Evolutionary conservation across 92 coral and sea anemone genomes (phyloP), one percentile per base, ranked within the genome.

Genomic region (Isaurus tuberculatus): DNA sequence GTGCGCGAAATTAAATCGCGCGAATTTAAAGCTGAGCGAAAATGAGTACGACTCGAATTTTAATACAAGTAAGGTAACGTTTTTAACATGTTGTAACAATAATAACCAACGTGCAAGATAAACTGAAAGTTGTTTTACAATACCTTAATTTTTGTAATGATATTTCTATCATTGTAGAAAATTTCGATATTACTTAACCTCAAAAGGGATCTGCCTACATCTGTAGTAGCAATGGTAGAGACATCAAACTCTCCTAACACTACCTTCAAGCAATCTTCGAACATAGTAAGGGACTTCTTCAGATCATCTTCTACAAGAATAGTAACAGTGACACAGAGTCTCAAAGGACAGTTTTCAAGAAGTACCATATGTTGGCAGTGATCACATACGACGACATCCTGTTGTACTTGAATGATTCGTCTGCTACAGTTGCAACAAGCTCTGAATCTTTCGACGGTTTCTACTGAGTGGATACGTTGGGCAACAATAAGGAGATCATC

Each of bases 361-460:
- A 89, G 73, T 90, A 89, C 82, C 84, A 85, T 81, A 75, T 85
- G 86, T 27, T 63, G 64, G 58, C 92, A 88, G 64, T 84, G 89
- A 74, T 66, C 85, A 75, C 89, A 89, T 33, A 71, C 73, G 49
- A 89, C 83, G 55, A 89, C 72, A 13, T 65, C 83, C 60, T 83
- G 80, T 61, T 86, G 91, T 72, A 86, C 44, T 81, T 89, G 90
- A 55, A 69, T 13, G 10, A 40, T 40, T 0, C 44, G 44, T 13
- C 10, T 40, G 44, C 10, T 40, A 13, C 44, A 40, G 44, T 40
- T 40, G 10, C 44, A 40, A 13, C 44, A 40, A 40, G 44, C 44
- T 40, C 44, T 40, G 44, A 40, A 40, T 40, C 44, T 40, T 5
- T 40, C 9, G 44, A 40, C 44, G 10, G 9, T 40, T 40, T 40